Conservation (phyloP, 2,797 vertebrate genomes). For the Labroides dimidiatus region DNA sequence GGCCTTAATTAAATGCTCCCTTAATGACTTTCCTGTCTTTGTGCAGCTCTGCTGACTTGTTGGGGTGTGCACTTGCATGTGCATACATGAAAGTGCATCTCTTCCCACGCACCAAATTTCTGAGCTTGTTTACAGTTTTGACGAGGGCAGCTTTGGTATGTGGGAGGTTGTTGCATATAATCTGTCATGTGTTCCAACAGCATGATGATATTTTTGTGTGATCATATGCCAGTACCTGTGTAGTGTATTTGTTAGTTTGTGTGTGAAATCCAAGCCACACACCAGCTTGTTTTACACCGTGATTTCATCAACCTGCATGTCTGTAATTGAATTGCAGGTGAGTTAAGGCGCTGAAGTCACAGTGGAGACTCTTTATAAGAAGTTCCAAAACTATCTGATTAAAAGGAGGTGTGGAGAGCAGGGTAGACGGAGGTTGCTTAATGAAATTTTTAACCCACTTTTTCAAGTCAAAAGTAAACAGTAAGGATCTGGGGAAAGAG, state of each 20-base stretch:
- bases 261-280: constrained; percentile 26
- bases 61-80: constrained; percentile 39
- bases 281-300: constrained; percentile 60
- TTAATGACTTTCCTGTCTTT: constrained; percentile 82
- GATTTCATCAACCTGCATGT: constrained; percentile 83
- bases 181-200: constrained; percentile 27
- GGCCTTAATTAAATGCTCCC: constrained; percentile 84
- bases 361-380: constrained; percentile 71
- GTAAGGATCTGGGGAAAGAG: constrained; percentile 52
- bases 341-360: constrained; percentile 70
- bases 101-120: constrained; percentile 15
- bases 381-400: constrained; percentile 73
- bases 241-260: not conserved
- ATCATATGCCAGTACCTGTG: constrained; percentile 15
- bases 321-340: constrained; percentile 80
- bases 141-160: constrained; percentile 14
- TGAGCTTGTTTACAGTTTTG: constrained; percentile 1
- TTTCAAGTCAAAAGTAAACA: constrained; percentile 82
- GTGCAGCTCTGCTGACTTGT: constrained; percentile 73
- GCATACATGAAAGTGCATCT: constrained; percentile 5
- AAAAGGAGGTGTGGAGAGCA: constrained; percentile 68
- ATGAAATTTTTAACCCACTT: constrained; percentile 81
- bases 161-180: constrained; percentile 38
- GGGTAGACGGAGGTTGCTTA: constrained; percentile 64
- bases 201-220: constrained; percentile 24